Conservation (phyloP, 1,140 invertebrate genomes). For the Drosophila mayri region DNA sequence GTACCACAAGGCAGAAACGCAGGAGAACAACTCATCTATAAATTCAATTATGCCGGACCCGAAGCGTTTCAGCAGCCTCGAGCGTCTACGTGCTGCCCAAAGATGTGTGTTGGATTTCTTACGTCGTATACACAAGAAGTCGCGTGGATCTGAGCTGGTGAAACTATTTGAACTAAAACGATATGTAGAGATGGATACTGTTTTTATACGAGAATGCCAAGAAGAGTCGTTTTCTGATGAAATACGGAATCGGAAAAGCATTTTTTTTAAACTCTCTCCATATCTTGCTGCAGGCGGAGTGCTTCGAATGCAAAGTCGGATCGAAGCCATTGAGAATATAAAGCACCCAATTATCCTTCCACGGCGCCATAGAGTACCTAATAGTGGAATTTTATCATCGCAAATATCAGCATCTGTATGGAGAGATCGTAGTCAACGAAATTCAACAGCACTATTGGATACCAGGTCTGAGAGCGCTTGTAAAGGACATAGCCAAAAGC, state of each 20-base stretch:
- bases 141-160: background rate
- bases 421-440: background rate
- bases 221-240: background rate
- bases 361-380: background rate
- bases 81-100: background rate
- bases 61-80: background rate
- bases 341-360: background rate
- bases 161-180: background rate
- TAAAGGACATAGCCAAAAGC: background rate
- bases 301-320: background rate
- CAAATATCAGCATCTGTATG: slow-evolving; percentile 1
- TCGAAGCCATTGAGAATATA: background rate
- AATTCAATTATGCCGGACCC: background rate
- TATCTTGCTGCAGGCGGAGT: background rate
- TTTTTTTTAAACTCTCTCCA: background rate
- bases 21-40: background rate
- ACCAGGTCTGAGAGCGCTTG: background rate
- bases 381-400: background rate
- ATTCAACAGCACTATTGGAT: background rate
- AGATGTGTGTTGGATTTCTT: background rate
- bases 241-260: background rate
- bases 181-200: background rate
- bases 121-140: background rate
- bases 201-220: background rate
- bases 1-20: background rate